Conservation (phyloP, 2,888 invertebrate genomes). For the Phalangium opilio region DNA sequence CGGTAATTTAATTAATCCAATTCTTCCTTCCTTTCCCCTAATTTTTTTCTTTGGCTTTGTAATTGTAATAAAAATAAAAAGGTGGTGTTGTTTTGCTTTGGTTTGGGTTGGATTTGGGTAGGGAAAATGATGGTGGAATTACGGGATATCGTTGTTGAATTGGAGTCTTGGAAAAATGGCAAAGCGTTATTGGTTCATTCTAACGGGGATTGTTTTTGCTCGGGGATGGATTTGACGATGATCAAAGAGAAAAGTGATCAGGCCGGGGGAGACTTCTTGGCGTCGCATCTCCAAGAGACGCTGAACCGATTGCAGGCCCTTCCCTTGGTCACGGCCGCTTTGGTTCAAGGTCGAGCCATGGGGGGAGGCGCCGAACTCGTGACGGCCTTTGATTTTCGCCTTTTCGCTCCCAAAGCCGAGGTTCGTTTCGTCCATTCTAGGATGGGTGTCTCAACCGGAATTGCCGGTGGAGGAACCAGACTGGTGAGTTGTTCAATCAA, state of each 20-base stretch:
- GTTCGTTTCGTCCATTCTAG: conserved; percentile 36
- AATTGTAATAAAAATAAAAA: too few species aligned
- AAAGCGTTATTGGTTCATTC: conserved; percentile 26
- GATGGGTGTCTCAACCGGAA: conserved; percentile 38
- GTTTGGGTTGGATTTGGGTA: too few species aligned
- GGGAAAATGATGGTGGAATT: conserved; percentile 40
- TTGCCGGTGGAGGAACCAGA: conserved; percentile 37
- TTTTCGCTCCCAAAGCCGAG: conserved; percentile 30
- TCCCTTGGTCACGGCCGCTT: conserved; percentile 36
- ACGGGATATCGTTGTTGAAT: conserved; percentile 28
- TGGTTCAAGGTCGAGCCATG: conserved; percentile 36
- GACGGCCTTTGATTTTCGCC: conserved; percentile 36
- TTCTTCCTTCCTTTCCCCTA: too few species aligned
- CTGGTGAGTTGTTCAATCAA: conserved; percentile 31
- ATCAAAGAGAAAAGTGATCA: conserved; percentile 26
- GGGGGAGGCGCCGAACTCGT: conserved; percentile 41
- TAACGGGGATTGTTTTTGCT: conserved; percentile 26
- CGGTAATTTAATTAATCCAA: too few species aligned
- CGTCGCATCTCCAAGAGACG: conserved; percentile 34
- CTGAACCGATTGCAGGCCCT: conserved; percentile 31
- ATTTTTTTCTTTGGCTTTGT: too few species aligned
- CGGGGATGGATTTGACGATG: conserved; percentile 30
- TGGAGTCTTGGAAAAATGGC: conserved; percentile 34
- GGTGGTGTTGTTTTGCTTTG: too few species aligned
- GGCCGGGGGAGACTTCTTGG: conserved; percentile 32